phyloP scores from a whole-genome alignment of 2,888 invertebrate species.

The Lepeophtheirus nordmannii region DNA sequence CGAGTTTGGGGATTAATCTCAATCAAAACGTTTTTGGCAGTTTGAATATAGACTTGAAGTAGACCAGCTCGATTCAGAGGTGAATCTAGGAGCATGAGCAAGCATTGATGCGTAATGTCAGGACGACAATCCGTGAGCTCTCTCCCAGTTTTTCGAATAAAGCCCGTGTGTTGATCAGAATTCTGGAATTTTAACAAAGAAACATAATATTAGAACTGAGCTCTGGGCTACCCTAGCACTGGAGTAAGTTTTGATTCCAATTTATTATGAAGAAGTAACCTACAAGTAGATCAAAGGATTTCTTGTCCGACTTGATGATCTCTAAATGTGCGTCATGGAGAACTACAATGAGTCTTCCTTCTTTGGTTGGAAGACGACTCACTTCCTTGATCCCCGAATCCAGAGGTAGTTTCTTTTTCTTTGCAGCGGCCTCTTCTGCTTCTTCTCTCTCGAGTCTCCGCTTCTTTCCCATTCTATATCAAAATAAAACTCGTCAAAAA shows the following conservation, averaged over 20 bases:
- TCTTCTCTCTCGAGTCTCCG: neutral
- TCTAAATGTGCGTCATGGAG: conserved; percentile 88
- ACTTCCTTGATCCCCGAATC: neutral
- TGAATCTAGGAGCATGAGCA: conserved; percentile 92
- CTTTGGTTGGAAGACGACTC: neutral
- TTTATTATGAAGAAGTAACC: conserved; percentile 23
- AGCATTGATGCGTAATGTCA: conserved; percentile 92
- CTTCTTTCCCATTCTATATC: conserved; percentile 11
- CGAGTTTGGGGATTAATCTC: conserved; percentile 81
- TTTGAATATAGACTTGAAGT: conserved; percentile 36
- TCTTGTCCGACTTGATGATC: conserved; percentile 53
- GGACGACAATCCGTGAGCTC: conserved; percentile 80
- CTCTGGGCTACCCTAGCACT: too few species aligned
- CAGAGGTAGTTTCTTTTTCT: neutral
- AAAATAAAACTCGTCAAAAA: too few species aligned
- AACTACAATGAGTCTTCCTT: conserved; percentile 70
- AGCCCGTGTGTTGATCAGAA: conserved; percentile 75
- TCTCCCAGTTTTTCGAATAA: conserved; percentile 67
- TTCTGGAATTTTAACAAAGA: conserved; percentile 69
- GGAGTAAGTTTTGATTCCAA: too few species aligned
- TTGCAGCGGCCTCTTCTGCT: conserved; percentile 1
- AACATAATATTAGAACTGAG: conserved; percentile 48
- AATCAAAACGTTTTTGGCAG: conserved; percentile 38
- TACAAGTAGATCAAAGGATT: conserved; percentile 8
- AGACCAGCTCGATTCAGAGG: conserved; percentile 59